These are phyloP conservation scores for Lepidurus arcticus DNA, from an alignment of 1,140 invertebrate genomes.

Conservation along the genomic window DNA sequence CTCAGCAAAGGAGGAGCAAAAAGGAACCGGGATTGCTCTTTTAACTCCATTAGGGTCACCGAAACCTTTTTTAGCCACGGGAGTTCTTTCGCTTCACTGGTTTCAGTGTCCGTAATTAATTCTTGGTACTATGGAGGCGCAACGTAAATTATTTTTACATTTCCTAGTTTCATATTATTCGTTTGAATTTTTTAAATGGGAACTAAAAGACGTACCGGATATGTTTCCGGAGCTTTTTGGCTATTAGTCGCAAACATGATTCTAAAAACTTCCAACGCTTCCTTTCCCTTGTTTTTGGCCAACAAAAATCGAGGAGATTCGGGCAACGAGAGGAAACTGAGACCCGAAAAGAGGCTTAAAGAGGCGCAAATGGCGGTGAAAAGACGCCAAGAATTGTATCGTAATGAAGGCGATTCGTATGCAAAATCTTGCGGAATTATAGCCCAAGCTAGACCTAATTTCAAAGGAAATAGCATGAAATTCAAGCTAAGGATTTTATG, in stretches of 20 bases:
- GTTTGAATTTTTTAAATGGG: background rate
- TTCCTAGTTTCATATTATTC: background rate
- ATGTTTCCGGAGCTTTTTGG: background rate
- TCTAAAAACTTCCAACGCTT: background rate
- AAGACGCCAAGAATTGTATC: constrained; percentile 18
- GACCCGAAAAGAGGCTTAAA: background rate
- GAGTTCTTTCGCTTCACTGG: background rate
- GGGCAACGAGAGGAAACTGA: background rate
- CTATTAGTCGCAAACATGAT: background rate
- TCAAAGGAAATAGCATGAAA: background rate
- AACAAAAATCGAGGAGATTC: background rate
- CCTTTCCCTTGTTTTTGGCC: background rate
- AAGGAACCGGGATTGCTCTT: background rate
- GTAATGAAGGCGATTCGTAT: background rate
- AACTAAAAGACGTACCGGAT: background rate
- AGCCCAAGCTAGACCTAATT: background rate
- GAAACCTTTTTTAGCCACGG: background rate
- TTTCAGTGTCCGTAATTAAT: constrained; percentile 1
- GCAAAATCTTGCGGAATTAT: background rate
- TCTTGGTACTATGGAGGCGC: background rate
- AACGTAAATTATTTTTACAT: background rate
- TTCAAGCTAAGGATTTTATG: no score
- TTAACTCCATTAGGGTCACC: background rate
- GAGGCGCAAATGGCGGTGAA: constrained; percentile 1
- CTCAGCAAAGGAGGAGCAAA: background rate